phyloP scores from a whole-genome alignment of 2,113 vertebrate genomes.

The Syngnathoides biaculeatus region DNA sequence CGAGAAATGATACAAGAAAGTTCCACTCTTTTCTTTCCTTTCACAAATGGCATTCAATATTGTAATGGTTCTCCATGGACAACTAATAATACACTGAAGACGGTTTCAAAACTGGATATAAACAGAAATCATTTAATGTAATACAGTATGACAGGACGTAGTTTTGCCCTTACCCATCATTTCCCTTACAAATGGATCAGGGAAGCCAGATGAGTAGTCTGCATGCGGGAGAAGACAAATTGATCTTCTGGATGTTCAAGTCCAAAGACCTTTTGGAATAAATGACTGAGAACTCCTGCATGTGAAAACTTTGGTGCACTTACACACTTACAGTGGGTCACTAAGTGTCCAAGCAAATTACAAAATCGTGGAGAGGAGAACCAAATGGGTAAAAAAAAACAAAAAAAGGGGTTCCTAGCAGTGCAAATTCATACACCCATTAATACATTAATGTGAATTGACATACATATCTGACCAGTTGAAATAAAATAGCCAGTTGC shows the following conservation, averaged over 20 bases:
- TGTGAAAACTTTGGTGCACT: not conserved
- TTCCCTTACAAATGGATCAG: constrained; percentile 12
- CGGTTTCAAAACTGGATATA: not conserved
- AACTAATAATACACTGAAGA: not conserved
- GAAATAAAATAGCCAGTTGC: constrained; percentile 42
- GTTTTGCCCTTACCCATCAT: constrained; percentile 23
- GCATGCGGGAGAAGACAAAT: not conserved
- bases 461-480: constrained; percentile 14
- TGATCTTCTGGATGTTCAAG: not conserved
- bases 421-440: constrained; percentile 33
- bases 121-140: constrained; percentile 10
- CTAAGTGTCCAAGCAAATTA: constrained; percentile 31
- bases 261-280: not conserved
- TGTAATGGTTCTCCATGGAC: constrained; percentile 26
- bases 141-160: constrained; percentile 4
- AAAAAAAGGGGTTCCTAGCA: constrained; percentile 20
- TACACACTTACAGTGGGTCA: constrained; percentile 1
- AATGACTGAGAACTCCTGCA: constrained; percentile 13
- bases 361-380: constrained; percentile 31
- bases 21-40: constrained; percentile 36
- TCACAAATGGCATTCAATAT: constrained; percentile 42
- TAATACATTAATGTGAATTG: constrained; percentile 32
- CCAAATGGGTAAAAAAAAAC: constrained; percentile 4
- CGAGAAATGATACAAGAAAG: constrained; percentile 39
- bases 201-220: constrained; percentile 20